Base-by-base conservation (phyloP, 2,797 vertebrate species). In the Ptychadena robeensis region DNA sequence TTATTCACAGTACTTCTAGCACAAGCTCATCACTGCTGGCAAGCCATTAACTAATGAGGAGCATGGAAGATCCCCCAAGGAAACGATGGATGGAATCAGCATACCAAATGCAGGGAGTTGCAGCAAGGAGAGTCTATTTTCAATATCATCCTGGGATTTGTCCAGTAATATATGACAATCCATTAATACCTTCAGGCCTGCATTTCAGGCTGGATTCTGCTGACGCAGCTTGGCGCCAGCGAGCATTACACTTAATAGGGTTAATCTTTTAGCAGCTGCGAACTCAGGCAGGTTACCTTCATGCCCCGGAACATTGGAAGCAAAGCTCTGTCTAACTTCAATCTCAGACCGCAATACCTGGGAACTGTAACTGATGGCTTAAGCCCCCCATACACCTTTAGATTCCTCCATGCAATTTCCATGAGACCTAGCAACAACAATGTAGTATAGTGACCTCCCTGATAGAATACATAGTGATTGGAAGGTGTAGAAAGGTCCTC, bases 161-260 rank as follows among this genome's bases (percentile, higher is more conserved):
- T 40, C 44, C 77, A 12, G 82, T 70, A 69, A 75, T 82, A 81
- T 72, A 82, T 69, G 83, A 81, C 82, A 85, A 79, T 82, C 85
- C 64, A 70, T 73, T 82, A 65, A 83, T 83, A 86, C 37, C 61
- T 79, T 82, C 66, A 80, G 34, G 67, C 32, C 37, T 71, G 77
- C 83, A 75, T 66, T 70, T 74, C 73, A 67, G 14, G 67, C 57
- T 81, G 44, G 37, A 86, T 80, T 80, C 38, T 86, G 85, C 85
- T 86, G 85, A 86, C 53, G 67, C 73, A 72, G 78, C 81, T 77
- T 68, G 72, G 78, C 82, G 44, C 67, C 77, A 76, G 81, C 40
- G 82, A 84, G 82, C 82, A 84, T 80, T 77, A 76, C 67, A 73
- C 40, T 68, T 83, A 86, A 86, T 81, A 76, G 73, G 81, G 73